Evolutionary conservation across 2,113 vertebrate species (phyloP).

Genomic region (Ondatra zibethicus): DNA sequence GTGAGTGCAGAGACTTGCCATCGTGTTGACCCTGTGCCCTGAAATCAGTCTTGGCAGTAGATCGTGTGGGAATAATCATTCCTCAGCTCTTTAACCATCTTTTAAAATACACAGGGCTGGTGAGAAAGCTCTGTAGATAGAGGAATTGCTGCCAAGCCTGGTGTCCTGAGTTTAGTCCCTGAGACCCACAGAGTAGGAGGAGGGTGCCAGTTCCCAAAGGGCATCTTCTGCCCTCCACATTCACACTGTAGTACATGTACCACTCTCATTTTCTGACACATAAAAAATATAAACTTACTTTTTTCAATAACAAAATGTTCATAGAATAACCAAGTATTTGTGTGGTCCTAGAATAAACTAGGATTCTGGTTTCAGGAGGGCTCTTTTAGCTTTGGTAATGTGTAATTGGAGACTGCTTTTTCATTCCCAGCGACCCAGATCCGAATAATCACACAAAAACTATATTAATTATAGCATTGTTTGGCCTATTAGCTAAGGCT

Average conservation of each 20-base stretch:
- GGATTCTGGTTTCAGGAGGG: neutral
- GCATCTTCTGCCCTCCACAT: neutral
- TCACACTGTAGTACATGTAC: neutral
- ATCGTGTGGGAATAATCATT: neutral
- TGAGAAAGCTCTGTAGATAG: neutral
- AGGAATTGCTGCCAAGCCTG: neutral
- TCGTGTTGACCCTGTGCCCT: neutral
- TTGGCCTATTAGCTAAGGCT: too few relatives aligned
- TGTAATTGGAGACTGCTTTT: too few relatives aligned
- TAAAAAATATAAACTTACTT: neutral
- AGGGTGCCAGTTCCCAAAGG: neutral
- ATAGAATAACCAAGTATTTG: neutral
- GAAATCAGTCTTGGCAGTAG: neutral
- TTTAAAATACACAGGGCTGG: neutral
- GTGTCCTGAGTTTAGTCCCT: neutral
- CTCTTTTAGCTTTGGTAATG: constrained; percentile 17
- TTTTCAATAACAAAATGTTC: neutral
- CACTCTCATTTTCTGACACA: neutral
- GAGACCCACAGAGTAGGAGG: neutral
- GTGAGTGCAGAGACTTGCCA: neutral
- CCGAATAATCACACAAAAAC: too few relatives aligned
- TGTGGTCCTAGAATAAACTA: neutral
- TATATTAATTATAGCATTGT: too few relatives aligned
- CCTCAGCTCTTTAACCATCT: neutral
- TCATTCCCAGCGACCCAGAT: too few relatives aligned